Percentiles rank a stretch among this genome's conserved stretches.
These are phyloP conservation scores for Callopanchax toddi DNA, from an alignment of 2,113 vertebrate species.

Conservation along the genomic window DNA sequence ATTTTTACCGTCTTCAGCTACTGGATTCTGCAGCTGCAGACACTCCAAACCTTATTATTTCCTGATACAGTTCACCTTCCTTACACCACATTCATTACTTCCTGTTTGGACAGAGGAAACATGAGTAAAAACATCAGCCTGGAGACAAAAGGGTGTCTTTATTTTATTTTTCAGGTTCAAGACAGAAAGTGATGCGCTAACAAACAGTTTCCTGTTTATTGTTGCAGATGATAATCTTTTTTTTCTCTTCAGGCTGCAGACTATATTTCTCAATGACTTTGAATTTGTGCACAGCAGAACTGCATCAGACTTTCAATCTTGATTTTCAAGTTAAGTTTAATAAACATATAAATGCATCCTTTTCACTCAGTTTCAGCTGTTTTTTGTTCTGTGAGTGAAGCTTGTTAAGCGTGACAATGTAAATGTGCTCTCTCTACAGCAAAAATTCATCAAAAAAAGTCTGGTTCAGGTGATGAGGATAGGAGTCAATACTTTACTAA, in stretches of 20 bases:
- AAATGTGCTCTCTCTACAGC: no score
- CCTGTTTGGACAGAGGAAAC: slow-evolving; percentile 21
- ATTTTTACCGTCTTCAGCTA: no score
- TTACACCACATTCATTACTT: slow-evolving; percentile 16
- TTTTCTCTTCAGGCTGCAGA: background rate
- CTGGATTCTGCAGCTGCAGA: background rate
- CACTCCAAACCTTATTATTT: no score
- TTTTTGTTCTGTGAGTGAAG: no score
- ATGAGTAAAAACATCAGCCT: background rate
- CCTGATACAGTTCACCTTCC: background rate
- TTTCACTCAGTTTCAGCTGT: background rate
- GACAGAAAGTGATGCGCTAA: background rate
- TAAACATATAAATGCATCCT: background rate
- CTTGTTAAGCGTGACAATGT: no score
- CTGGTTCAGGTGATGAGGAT: no score
- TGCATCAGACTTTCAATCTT: background rate
- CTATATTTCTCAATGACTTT: background rate
- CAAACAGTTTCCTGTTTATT: slow-evolving; percentile 1
- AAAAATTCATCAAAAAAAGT: no score
- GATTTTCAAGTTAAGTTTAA: background rate
- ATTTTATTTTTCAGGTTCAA: background rate
- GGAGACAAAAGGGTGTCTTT: background rate
- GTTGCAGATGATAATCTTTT: background rate
- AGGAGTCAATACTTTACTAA: no score
- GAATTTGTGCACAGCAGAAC: background rate